Percentiles rank a stretch among this genome's conserved stretches.
Conservation (phyloP, 2,888 invertebrate species). For the Lysandra coridon region DNA sequence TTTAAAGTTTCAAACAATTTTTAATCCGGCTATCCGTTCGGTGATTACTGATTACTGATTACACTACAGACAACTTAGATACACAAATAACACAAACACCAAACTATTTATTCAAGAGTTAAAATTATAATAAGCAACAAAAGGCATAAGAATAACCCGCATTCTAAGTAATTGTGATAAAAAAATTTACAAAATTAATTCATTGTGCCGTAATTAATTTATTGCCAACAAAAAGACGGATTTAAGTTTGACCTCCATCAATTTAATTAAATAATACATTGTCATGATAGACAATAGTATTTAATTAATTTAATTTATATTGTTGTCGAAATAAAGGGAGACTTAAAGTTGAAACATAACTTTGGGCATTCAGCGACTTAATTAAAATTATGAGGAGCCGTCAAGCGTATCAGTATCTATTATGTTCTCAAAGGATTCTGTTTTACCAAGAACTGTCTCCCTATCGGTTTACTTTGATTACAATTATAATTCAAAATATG, state of each 20-base stretch:
- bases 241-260: neutral
- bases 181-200: neutral
- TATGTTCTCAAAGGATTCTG: constrained; percentile 29
- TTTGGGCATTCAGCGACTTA: constrained; percentile 27
- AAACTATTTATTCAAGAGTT: too few species aligned
- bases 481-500: neutral
- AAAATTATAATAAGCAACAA: too few species aligned
- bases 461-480: constrained; percentile 27
- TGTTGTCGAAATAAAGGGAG: constrained; percentile 14
- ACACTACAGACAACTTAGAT: too few species aligned
- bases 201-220: neutral
- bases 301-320: constrained; percentile 18
- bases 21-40: too few species aligned
- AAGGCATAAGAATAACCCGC: neutral
- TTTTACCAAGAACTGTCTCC: constrained; percentile 22
- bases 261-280: neutral
- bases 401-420: constrained; percentile 32
- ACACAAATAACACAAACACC: too few species aligned
- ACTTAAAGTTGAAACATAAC: constrained; percentile 30
- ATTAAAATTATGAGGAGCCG: constrained; percentile 28
- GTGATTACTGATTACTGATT: too few species aligned
- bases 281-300: constrained; percentile 1
- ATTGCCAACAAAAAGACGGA: neutral
- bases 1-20: too few species aligned
- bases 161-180: neutral